phyloP scores from a whole-genome alignment of 92 coral and sea anemone genomes.

The Zoanthus sociatus region DNA sequence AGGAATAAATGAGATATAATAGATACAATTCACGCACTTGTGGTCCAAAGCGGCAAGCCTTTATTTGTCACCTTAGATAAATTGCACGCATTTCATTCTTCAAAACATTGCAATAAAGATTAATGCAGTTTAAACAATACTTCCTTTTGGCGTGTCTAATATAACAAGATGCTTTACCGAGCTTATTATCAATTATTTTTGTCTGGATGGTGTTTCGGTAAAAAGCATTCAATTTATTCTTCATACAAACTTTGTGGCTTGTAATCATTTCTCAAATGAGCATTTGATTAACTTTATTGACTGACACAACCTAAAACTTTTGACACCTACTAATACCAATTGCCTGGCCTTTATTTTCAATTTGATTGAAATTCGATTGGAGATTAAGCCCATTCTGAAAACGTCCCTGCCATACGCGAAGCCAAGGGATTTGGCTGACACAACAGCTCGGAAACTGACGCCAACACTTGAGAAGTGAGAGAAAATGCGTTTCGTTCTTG shows the following conservation, averaged over 20 bases:
- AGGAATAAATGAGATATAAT: constrained; percentile 14
- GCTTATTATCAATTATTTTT: constrained; percentile 48
- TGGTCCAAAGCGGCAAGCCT: constrained; percentile 44
- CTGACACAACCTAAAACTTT: constrained; percentile 86
- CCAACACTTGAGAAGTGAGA: constrained; percentile 39
- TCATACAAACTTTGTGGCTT: constrained; percentile 23
- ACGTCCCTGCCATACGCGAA: constrained; percentile 36
- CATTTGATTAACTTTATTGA: constrained; percentile 79
- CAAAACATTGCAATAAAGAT: constrained; percentile 65
- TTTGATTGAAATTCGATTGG: constrained; percentile 73
- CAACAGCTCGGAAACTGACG: constrained; percentile 40
- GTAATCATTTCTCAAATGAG: constrained; percentile 80
- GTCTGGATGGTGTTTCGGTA: constrained; percentile 8
- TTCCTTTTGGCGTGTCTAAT: constrained; percentile 52
- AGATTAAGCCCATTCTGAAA: constrained; percentile 61
- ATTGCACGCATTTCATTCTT: constrained; percentile 55
- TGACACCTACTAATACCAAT: constrained; percentile 93
- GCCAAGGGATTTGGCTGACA: constrained; percentile 44
- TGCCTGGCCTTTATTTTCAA: constrained; percentile 77
- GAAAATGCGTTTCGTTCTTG: constrained; percentile 59
- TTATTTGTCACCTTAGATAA: constrained; percentile 73
- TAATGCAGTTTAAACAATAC: constrained; percentile 71
- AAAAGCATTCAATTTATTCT: constrained; percentile 8
- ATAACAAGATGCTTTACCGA: constrained; percentile 22
- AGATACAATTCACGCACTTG: constrained; percentile 48